phyloP scores from a whole-genome alignment of 2,797 vertebrate species.

The Ctenochaetus hawaiiensis region DNA sequence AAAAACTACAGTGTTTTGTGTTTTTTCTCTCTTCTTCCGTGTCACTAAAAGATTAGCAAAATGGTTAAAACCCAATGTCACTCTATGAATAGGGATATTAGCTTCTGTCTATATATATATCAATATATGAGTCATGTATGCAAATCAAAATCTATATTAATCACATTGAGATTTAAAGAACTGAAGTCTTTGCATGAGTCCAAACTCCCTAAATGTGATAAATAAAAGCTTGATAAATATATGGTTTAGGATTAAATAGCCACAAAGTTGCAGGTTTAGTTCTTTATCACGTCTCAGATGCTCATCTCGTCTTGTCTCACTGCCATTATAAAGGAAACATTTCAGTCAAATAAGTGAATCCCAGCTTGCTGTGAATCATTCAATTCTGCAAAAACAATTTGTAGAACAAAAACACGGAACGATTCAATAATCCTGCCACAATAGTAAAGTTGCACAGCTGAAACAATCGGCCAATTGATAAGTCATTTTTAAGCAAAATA shows the following conservation, averaged over 20 bases:
- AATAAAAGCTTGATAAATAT: neutral
- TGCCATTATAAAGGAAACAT: neutral
- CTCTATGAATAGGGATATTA: neutral
- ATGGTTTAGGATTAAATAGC: neutral
- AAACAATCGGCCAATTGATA: too few relatives aligned
- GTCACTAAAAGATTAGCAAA: too few relatives aligned
- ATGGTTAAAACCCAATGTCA: neutral
- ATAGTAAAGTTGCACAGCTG: too few relatives aligned
- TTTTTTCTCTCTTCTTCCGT: neutral
- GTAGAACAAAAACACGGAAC: too few relatives aligned
- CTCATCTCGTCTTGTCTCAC: too few relatives aligned
- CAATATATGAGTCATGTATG: neutral
- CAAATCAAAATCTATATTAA: neutral
- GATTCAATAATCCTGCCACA: too few relatives aligned
- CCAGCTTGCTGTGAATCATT: neutral
- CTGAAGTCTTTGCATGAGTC: neutral
- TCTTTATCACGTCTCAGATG: too few relatives aligned
- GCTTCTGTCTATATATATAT: neutral
- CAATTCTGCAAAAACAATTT: too few relatives aligned
- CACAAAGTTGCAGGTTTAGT: too few relatives aligned
- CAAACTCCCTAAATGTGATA: neutral
- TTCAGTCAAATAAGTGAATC: neutral
- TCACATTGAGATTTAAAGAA: neutral
- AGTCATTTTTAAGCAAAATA: too few relatives aligned
- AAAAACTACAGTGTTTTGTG: neutral